Conservation (phyloP, 1,140 invertebrate species). For the Apis florea region DNA sequence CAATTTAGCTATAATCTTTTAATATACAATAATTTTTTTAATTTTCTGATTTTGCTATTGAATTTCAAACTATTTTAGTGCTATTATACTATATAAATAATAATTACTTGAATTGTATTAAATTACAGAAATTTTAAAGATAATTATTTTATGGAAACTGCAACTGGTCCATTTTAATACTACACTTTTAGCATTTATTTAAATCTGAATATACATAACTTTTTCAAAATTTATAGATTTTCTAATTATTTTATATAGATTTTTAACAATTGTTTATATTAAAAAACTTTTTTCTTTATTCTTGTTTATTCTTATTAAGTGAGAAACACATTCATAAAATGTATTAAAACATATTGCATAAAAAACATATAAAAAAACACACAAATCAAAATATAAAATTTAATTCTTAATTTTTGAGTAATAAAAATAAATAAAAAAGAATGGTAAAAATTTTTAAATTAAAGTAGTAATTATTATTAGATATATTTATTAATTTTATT, state of each 20-base stretch:
- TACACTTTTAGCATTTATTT: conserved; percentile 31
- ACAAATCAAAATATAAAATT: too few relatives aligned
- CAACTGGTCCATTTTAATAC: conserved; percentile 48
- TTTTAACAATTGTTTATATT: background rate
- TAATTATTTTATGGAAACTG: conserved; percentile 18
- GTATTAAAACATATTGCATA: background rate
- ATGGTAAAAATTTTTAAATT: background rate
- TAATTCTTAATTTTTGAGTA: background rate
- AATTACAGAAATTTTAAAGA: conserved; percentile 6
- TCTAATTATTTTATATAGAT: background rate
- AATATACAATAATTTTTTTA: conserved; percentile 20
- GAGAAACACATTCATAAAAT: background rate
- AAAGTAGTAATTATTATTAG: conserved; percentile 4
- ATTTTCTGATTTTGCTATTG: conserved; percentile 8
- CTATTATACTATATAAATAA: conserved; percentile 23
- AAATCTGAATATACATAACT: background rate
- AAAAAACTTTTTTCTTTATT: conserved; percentile 2
- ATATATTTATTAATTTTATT: conserved; percentile 12
- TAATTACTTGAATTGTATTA: conserved; percentile 11
- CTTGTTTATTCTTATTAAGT: background rate
- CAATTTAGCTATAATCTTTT: conserved; percentile 36
- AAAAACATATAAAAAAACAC: background rate
- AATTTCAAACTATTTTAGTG: conserved; percentile 11
- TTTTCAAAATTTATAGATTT: background rate
- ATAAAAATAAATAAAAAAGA: background rate